These are phyloP conservation scores for Microctenopoma stevenorrisi DNA, from an alignment of 2,797 vertebrate genomes.

Conservation along the genomic window DNA sequence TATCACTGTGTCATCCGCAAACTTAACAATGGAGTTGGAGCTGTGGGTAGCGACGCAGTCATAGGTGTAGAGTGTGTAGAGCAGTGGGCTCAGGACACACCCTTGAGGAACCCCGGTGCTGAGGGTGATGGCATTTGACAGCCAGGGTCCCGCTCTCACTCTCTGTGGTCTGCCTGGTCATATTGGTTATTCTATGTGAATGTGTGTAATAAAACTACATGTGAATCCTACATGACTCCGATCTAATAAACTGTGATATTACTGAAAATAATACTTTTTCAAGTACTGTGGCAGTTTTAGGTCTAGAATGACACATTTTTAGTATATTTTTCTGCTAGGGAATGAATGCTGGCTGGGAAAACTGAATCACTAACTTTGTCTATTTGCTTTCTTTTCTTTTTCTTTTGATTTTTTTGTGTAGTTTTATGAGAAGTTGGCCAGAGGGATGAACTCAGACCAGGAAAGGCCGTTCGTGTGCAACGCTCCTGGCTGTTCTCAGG, in stretches of 20 bases:
- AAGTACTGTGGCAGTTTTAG: constrained; percentile 42
- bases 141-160: no score
- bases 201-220: not conserved
- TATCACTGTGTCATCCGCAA: no score
- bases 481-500: constrained; percentile 99
- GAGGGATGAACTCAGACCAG: constrained; percentile 99
- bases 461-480: constrained; percentile 98
- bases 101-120: no score
- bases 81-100: no score
- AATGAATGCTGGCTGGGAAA: constrained; percentile 34
- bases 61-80: no score
- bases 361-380: constrained; percentile 37
- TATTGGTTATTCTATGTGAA: not conserved
- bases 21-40: no score
- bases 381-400: constrained; percentile 46
- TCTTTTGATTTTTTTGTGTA: constrained; percentile 64
- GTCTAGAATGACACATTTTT: constrained; percentile 35
- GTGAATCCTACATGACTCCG: constrained; percentile 9
- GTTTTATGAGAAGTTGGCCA: constrained; percentile 97
- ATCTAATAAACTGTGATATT: constrained; percentile 36
- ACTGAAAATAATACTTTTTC: constrained; percentile 47
- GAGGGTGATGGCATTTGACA: no score
- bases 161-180: no score
- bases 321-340: constrained; percentile 43
- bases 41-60: no score